Base-by-base conservation (phyloP, 2,888 invertebrate genomes). In the Drosophila colorata region DNA sequence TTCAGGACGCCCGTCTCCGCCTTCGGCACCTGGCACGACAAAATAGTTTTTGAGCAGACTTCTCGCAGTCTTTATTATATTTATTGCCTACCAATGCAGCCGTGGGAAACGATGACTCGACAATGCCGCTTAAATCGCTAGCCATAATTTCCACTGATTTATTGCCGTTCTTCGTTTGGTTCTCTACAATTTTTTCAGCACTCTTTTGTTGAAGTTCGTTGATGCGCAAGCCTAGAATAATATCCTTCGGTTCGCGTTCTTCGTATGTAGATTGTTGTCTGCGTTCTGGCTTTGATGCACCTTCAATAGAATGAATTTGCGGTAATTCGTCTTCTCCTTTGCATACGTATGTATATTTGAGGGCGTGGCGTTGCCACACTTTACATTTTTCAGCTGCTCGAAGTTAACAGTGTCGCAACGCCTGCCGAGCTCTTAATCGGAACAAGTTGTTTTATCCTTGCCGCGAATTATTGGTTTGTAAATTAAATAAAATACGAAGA, bases 1-100 rank as follows among this genome's bases (percentile, higher is more conserved):
- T 95, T 95, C 46, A 95, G 93, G 9, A 98, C 97, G 67, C 97
- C 97, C 28, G 98, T 99, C 93, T 99, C 98, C 93, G 96, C 96
- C 93, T 98, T 99, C 49, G 99, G 99, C 7, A 75, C 75, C 75
- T 75, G 7, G 0, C 2, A 18, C 2, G 4, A 20, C 7, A 11
- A 49, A 47, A 14, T 23, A 18, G 1, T 11, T 4, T 40, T 8
- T 13, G 4, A 33, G 11, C 13, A 33, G 13, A 33, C n/a, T 28
- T 37, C 37, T 8, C 14, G 48, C 2, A 23, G 23, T 31, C 0
- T 7, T 13, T 48, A 25, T 18, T 40, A 43, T 20, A 41, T 28
- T 4, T 37, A 47, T 58, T 58, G 31, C 59, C 8, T 90, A 97
- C 94, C 91, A 98, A 94, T 87, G 96, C 96, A 94, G 95, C 96